Evolutionary conservation across 1,140 invertebrate genomes (phyloP).

Genomic region (Ectropis grisescens): DNA sequence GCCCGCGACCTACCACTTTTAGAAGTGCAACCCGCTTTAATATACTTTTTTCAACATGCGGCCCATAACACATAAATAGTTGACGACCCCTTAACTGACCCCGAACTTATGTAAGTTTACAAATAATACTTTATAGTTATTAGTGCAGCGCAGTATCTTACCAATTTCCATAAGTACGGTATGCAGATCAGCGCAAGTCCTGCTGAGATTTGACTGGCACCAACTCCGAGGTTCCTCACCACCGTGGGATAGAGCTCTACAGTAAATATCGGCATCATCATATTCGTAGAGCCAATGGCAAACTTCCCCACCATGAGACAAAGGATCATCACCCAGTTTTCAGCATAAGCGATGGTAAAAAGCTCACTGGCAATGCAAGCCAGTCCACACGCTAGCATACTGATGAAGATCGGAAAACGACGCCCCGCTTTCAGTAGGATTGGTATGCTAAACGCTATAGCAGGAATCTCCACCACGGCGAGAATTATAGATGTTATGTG

Average conservation of each 20-base stretch:
- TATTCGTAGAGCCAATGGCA: constrained; percentile 78
- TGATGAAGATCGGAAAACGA: constrained; percentile 76
- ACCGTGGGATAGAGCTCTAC: constrained; percentile 81
- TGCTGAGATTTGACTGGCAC: constrained; percentile 78
- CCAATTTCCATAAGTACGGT: constrained; percentile 81
- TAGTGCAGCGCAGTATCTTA: too few species aligned
- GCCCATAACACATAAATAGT: too few species aligned
- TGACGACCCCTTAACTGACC: too few species aligned
- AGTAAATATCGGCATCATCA: constrained; percentile 80
- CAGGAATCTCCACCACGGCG: constrained; percentile 79
- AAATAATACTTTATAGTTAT: too few species aligned
- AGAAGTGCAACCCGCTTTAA: too few species aligned
- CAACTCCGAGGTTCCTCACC: constrained; percentile 80
- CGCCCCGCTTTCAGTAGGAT: constrained; percentile 78
- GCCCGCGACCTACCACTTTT: too few species aligned
- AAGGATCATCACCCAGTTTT: constrained; percentile 73
- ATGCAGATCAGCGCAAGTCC: constrained; percentile 78
- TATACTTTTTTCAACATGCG: too few species aligned
- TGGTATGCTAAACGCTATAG: constrained; percentile 78
- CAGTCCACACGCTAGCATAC: constrained; percentile 74
- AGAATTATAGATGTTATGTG: constrained; percentile 78
- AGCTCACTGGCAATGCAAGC: constrained; percentile 74
- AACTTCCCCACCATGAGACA: constrained; percentile 79
- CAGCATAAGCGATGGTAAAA: constrained; percentile 57
- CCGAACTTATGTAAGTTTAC: too few species aligned